Conservation (phyloP, 2,797 vertebrate species). For the Vipera ursinii region DNA sequence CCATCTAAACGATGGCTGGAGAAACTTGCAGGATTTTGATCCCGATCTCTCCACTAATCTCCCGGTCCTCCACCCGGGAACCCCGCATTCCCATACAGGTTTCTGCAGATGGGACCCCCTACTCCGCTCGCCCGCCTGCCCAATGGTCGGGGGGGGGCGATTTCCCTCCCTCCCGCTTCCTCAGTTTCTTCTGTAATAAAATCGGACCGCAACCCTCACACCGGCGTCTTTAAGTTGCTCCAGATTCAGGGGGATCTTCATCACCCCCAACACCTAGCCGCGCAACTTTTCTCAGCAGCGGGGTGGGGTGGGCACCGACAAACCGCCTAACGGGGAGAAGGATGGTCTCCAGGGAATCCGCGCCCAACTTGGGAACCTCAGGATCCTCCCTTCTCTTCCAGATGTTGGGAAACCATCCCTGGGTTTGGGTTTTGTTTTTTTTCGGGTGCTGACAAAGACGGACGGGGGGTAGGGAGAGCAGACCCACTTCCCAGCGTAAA, state of each 20-base stretch:
- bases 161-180: no score
- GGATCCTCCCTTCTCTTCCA: not conserved
- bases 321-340: not conserved
- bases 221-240: not conserved
- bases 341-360: not conserved
- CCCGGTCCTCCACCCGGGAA: not conserved
- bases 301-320: not conserved
- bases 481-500: not conserved
- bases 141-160: not conserved
- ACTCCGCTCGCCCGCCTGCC: not conserved
- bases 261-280: not conserved
- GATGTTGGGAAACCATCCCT: no score
- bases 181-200: not conserved
- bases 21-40: not conserved
- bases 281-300: not conserved
- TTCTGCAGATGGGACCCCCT: not conserved
- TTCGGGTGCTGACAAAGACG: slow-evolving; percentile 9
- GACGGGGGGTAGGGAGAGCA: not conserved
- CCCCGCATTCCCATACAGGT: not conserved
- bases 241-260: not conserved
- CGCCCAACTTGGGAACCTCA: not conserved
- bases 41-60: not conserved
- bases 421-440: no score
- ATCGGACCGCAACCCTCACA: not conserved
- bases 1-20: not conserved